Base-by-base conservation (phyloP, 2,888 invertebrate genomes). In the Nomada lathburiana region DNA sequence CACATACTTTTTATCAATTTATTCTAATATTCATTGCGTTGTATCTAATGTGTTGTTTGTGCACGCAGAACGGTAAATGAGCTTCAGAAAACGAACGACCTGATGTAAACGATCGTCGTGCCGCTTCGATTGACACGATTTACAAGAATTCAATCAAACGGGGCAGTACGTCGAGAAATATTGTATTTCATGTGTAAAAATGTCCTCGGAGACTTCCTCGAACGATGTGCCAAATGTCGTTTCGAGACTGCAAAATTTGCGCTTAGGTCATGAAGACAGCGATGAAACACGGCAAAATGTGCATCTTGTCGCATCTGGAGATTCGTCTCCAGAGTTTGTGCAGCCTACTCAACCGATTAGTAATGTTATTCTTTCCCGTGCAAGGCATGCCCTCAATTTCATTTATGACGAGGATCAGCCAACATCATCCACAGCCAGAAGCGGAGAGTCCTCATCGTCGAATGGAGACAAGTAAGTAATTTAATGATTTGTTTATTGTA, bases 351-450 rank as follows among this genome's bases (percentile, higher is more conserved):
- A 92, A 63, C 88, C 90, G 36, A 85, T 89, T 11, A 87, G 86
- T 7, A 90, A 86, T 60, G 89, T 93, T 26, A 88, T 89, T 44
- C 86, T 92, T 9, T 91, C 90, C 1, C 82, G 90, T 44, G 90
- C 90, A 4, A 89, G 93, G 53, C 86, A 92, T 16, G 92, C 90
- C 13, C 85, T 91, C 0, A 88, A 90, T 57, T 92, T 92, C 77
- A 85, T 88, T 26, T 82, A 81, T 2, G 92, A 91, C 26, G 93
- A 93, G 1, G 93, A 93, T 50, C 92, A 91, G 44, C 84, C 90
- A 13, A 87, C 88, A 36, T 84, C 91, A 1, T 89, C 90, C 10
- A 83, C 84, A 23, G 82, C 76, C 63, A 83, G 91, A 72, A 81
- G 72, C 36, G 89, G 88, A 44, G 92, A 92, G 63, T 68, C 88